Percentiles rank a stretch among this genome's conserved stretches.
These are phyloP conservation scores for Oligia strigilis DNA, from an alignment of 2,888 invertebrate genomes.

Conservation along the genomic window DNA sequence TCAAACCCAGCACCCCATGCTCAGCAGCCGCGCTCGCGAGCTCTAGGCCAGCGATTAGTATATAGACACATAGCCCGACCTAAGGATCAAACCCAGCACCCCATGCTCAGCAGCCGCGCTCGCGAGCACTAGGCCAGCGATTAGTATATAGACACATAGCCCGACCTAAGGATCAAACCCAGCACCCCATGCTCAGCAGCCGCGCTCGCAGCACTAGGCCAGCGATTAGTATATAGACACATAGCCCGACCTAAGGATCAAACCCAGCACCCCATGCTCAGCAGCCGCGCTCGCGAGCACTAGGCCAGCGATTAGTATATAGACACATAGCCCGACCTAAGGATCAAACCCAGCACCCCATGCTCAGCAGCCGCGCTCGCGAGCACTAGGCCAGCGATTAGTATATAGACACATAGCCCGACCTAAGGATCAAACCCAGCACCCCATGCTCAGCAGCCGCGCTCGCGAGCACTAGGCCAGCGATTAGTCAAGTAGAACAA, in stretches of 20 bases:
- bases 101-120: not conserved
- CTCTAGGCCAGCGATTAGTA: not conserved
- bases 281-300: not conserved
- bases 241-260: not conserved
- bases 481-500: constrained; percentile 5
- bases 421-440: not conserved
- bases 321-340: not conserved
- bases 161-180: not conserved
- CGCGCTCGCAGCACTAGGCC: not conserved
- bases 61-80: not conserved
- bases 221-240: constrained; percentile 1
- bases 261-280: not conserved
- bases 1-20: not conserved
- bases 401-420: too few relatives aligned
- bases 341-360: not conserved
- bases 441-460: not conserved
- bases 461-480: not conserved
- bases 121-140: not conserved
- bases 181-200: not conserved
- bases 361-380: not conserved
- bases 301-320: not conserved
- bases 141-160: not conserved
- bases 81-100: not conserved
- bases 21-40: not conserved
- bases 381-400: not conserved